phyloP scores from a whole-genome alignment of 2,113 vertebrate species.

The Barnardius zonarius region DNA sequence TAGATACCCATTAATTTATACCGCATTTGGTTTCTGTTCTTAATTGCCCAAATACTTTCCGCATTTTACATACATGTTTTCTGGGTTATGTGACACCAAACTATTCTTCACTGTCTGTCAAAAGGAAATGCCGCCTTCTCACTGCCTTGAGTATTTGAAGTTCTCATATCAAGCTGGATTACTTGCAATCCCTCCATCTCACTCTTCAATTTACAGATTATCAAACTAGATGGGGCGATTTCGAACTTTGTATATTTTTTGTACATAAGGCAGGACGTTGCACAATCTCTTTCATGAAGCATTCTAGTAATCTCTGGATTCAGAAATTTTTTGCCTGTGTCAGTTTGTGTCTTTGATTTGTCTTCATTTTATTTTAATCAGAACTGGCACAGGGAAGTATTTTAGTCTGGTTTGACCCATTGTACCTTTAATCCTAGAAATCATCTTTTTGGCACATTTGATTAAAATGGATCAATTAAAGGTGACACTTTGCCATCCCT shows the following conservation, averaged over 20 bases:
- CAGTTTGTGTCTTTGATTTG: background rate
- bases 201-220: background rate
- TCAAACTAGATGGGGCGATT: background rate
- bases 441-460: background rate
- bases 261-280: background rate
- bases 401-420: background rate
- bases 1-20: background rate
- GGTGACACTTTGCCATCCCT: background rate
- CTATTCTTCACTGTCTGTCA: background rate
- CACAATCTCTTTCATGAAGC: background rate
- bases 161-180: background rate
- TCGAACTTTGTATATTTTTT: background rate
- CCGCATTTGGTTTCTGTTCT: background rate
- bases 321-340: background rate
- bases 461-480: slow-evolving; percentile 27
- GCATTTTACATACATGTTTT: background rate
- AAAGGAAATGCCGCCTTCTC: background rate
- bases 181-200: background rate
- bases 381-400: background rate
- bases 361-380: background rate
- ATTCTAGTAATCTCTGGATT: background rate
- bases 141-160: accelerated
- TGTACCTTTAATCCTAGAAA: background rate
- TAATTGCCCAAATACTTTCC: background rate
- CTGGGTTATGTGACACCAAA: background rate